Evolutionary conservation across 2,797 vertebrate genomes (phyloP).

Genomic region (Paedocypris micromegethes): DNA sequence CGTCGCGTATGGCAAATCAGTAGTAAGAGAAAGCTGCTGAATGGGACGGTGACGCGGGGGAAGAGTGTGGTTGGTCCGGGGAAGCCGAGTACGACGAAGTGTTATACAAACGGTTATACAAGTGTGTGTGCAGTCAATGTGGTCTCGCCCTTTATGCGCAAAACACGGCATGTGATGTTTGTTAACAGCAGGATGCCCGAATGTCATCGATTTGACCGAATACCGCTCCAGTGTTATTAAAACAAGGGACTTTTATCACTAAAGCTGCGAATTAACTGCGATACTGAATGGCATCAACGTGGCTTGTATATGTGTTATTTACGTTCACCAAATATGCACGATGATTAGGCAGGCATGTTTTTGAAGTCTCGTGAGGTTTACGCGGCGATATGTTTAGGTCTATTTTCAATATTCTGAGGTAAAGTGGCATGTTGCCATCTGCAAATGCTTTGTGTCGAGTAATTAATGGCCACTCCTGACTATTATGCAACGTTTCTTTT

Average conservation of each 20-base stretch:
- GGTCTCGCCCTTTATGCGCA: slow-evolving; percentile 26
- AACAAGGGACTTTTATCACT: neutral
- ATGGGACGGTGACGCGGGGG: slow-evolving; percentile 49
- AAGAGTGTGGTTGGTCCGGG: slow-evolving; percentile 59
- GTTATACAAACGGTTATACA: slow-evolving; percentile 79
- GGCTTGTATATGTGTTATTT: neutral
- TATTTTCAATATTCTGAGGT: too few species aligned
- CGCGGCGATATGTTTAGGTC: too few species aligned
- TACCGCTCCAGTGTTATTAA: neutral
- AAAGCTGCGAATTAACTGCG: too few species aligned
- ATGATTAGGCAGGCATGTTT: too few species aligned
- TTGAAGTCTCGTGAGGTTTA: too few species aligned
- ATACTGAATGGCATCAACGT: too few species aligned
- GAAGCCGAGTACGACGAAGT: slow-evolving; percentile 45
- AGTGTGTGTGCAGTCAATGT: slow-evolving; percentile 62
- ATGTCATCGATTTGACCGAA: neutral
- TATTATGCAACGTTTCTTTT: too few species aligned
- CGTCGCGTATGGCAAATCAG: slow-evolving; percentile 56
- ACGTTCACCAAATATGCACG: too few species aligned
- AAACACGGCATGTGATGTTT: slow-evolving; percentile 9
- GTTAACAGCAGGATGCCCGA: neutral
- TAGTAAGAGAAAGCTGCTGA: slow-evolving; percentile 51
- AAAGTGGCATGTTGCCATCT: too few species aligned
- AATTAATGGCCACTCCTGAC: too few species aligned
- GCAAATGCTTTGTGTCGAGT: too few species aligned